phyloP scores from a whole-genome alignment of 2,888 invertebrate genomes.

The Augochlorella aurata region DNA sequence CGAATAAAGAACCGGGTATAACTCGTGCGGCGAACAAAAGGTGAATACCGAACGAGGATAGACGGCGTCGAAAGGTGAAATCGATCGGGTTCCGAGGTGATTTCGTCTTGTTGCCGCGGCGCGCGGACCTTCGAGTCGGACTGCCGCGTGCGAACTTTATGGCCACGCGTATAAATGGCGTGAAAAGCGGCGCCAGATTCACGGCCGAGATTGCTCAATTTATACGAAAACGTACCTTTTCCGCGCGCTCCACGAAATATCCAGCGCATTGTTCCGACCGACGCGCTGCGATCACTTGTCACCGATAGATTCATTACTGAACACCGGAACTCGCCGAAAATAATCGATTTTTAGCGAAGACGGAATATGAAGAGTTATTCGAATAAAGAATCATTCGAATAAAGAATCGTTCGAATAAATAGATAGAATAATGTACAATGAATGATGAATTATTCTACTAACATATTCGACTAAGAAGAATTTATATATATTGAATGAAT shows the following conservation, averaged over 20 bases:
- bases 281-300: not conserved
- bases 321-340: no score
- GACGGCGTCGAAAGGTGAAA: constrained; percentile 29
- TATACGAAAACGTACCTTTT: not conserved
- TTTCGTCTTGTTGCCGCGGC: constrained; percentile 41
- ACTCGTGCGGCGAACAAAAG: constrained; percentile 20
- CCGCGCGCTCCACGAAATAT: not conserved
- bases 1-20: constrained; percentile 1
- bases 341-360: no score
- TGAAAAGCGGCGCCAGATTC: constrained; percentile 7
- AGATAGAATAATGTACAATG: no score
- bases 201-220: not conserved
- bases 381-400: no score
- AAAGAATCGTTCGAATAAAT: no score
- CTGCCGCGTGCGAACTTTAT: not conserved
- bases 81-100: constrained; percentile 47
- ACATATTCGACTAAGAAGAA: no score
- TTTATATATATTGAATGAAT: no score
- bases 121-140: constrained; percentile 14
- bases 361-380: no score
- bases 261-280: not conserved
- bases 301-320: no score
- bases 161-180: not conserved
- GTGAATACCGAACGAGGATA: constrained; percentile 18
- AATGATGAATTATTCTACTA: no score